Conservation (phyloP, 2,113 vertebrate genomes). For the Pangasianodon gigas region DNA sequence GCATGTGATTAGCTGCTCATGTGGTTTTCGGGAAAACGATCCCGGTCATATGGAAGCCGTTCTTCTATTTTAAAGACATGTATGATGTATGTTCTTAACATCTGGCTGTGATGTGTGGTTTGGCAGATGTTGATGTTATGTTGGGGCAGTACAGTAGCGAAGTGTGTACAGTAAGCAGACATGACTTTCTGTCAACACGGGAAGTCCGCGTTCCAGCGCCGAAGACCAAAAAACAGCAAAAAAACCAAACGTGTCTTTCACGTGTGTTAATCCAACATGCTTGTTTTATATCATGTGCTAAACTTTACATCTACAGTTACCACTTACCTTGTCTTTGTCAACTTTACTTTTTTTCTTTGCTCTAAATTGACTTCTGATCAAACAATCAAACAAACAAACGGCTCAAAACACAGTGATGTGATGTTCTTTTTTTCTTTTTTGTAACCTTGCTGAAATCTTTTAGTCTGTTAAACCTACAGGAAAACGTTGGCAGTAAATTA, state of each 20-base stretch:
- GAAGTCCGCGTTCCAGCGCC: too few relatives aligned
- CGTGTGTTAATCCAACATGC: not conserved
- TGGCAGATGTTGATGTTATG: not conserved
- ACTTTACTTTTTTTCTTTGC: not conserved
- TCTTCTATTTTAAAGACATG: not conserved
- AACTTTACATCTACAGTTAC: not conserved
- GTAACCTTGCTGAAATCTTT: not conserved
- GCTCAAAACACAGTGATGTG: too few relatives aligned
- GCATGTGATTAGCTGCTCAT: not conserved
- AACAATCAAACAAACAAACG: not conserved
- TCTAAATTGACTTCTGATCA: not conserved
- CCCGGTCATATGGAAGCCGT: not conserved
- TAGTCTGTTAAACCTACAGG: not conserved
- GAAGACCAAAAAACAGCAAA: not conserved
- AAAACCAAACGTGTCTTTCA: not conserved
- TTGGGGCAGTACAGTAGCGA: not conserved
- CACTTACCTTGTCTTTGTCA: not conserved
- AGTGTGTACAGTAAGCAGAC: slow-evolving; percentile 4
- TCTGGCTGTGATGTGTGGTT: not conserved
- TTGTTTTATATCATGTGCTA: not conserved
- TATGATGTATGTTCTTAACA: not conserved
- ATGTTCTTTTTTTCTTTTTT: too few relatives aligned
- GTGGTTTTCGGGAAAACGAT: not conserved
- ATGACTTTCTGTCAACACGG: not conserved
- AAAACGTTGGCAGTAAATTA: not conserved